Conservation (phyloP, 2,113 vertebrate species). For the Hyaena hyaena region DNA sequence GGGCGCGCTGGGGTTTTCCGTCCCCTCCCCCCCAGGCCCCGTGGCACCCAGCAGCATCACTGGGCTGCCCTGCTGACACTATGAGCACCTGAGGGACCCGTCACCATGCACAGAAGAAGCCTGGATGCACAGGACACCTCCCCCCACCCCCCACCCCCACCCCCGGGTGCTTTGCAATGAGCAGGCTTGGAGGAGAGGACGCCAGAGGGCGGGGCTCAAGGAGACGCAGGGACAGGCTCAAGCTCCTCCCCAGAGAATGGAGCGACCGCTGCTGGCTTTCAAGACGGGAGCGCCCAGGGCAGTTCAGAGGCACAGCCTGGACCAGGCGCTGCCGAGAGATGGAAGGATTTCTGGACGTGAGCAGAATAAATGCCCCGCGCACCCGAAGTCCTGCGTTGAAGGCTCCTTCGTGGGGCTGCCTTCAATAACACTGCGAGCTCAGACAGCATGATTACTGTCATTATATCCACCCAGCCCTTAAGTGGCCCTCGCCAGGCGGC, state of each 20-base stretch:
- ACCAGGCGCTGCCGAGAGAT: background rate
- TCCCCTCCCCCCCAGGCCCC: fast-evolving
- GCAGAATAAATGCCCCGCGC: background rate
- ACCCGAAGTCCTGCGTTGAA: background rate
- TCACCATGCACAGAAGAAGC: background rate
- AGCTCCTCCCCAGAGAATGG: background rate
- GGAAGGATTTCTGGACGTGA: background rate
- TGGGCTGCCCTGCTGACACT: background rate
- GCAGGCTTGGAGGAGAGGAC: background rate
- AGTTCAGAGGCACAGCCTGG: background rate
- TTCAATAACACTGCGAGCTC: no score
- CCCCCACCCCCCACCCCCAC: no score
- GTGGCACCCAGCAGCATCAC: fast-evolving
- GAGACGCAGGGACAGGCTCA: background rate
- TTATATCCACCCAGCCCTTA: background rate
- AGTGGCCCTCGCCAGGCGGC: background rate
- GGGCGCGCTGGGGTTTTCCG: background rate
- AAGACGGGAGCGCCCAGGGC: background rate
- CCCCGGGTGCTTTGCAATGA: background rate
- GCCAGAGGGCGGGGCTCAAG: background rate
- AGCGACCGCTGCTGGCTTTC: fast-evolving
- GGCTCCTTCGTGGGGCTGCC: background rate
- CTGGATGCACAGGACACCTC: background rate
- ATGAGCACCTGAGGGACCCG: fast-evolving
- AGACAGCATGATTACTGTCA: fast-evolving